Conservation (phyloP, 2,888 invertebrate genomes). For the Latrodectus elegans region DNA sequence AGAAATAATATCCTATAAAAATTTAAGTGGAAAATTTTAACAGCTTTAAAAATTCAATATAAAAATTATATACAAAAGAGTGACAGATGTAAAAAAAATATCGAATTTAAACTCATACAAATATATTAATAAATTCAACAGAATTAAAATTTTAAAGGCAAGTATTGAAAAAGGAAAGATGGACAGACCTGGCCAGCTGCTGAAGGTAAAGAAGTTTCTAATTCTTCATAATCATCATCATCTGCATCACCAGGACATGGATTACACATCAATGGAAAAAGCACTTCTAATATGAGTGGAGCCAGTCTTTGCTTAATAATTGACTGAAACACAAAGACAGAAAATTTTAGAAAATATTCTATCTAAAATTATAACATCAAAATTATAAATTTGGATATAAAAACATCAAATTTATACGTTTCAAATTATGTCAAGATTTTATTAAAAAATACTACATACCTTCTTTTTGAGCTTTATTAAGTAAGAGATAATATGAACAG, state of each 20-base stretch:
- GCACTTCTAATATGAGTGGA: constrained; percentile 81
- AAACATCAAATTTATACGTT: background rate
- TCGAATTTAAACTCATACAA: too few species aligned
- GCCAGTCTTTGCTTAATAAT: constrained; percentile 83
- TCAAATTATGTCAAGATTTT: background rate
- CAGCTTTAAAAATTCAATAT: too few species aligned
- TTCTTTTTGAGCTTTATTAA: constrained; percentile 83
- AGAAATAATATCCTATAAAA: too few species aligned
- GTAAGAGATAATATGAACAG: constrained; percentile 81
- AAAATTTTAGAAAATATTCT: background rate
- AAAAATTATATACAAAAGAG: too few species aligned
- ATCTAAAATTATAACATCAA: background rate
- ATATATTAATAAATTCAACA: too few species aligned
- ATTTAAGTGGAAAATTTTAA: too few species aligned
- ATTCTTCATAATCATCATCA: constrained; percentile 77
- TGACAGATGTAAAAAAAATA: too few species aligned
- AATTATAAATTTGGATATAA: background rate
- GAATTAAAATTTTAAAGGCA: too few species aligned
- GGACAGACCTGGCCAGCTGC: constrained; percentile 81
- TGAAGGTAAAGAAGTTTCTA: constrained; percentile 78
- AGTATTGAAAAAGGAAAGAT: background rate
- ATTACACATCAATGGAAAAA: constrained; percentile 83
- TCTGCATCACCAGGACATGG: constrained; percentile 81
- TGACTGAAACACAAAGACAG: constrained; percentile 73
- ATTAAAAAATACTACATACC: constrained; percentile 74